Base-by-base conservation (phyloP, 1,140 invertebrate species). In the Listronotus oregonensis region DNA sequence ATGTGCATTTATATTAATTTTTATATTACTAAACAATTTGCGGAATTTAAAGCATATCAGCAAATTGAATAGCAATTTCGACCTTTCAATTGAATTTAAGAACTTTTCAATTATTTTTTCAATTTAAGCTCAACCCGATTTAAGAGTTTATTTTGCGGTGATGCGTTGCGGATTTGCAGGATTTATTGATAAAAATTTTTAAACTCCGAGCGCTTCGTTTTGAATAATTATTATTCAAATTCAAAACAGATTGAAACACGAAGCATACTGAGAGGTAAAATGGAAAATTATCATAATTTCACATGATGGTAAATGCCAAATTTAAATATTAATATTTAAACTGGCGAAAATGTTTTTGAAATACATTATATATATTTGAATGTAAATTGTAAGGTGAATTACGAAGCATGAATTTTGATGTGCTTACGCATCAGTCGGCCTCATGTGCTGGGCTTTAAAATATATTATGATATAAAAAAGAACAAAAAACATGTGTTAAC, bases 221-320 rank as follows among this genome's bases (percentile, higher is more conserved):
- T 49, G 46, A 49, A 49, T 49, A 49, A 49, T 49, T 49, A 49
- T 49, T 49, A 49, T 49, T 49, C 46, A 49, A 49, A 49, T 49
- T 49, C 46, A 49, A 21, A 49, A 49, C 46, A 49, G 46, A 49
- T 49, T 49, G 46, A 49, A 49, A 49, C 18, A 49, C 46, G 15
- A 27, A 27, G 46, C 18, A 27, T 27, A 49, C 18, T 17, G 46
- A 27, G 18, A 49, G 46, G 46, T 49, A 49, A 49, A 49, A 49
- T 49, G 46, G 18, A 27, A 49, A 18, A 49, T 49, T 49, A 49
- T 49, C 46, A 49, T 49, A 49, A 49, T 49, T 37, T 37, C 34
- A 37, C 34, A 37, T 37, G 34, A 27, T 49, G 46, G 46, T 49
- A 49, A 49, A 17, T 49, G 18, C 10, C 12, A 27, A 27, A 49